Conservation (phyloP, 2,888 invertebrate genomes). For the Ceraclea dissimilis region DNA sequence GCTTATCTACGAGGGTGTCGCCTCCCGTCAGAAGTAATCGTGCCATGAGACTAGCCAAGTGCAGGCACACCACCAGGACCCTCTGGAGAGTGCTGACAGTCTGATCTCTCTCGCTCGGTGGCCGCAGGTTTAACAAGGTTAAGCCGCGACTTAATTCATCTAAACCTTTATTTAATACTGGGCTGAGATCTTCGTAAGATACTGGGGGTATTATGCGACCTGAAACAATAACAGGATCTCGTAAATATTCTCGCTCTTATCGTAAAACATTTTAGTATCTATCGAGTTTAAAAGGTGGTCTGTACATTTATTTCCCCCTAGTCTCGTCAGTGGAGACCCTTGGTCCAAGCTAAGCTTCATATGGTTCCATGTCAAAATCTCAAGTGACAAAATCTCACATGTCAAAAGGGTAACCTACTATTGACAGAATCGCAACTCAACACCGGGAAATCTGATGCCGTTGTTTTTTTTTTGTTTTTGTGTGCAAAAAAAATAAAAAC, state of each 20-base stretch:
- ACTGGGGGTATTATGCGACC: constrained; percentile 72
- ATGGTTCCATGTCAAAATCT: too few relatives aligned
- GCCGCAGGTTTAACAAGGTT: constrained; percentile 50
- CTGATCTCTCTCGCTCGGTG: constrained; percentile 62
- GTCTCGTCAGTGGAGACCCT: too few relatives aligned
- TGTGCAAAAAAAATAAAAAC: too few relatives aligned
- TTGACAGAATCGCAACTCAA: too few relatives aligned
- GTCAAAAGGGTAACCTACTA: too few relatives aligned
- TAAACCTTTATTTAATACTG: constrained; percentile 78
- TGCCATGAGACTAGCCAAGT: constrained; percentile 72
- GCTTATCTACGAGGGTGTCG: constrained; percentile 46
- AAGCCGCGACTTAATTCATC: constrained; percentile 62
- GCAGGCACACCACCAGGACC: constrained; percentile 78
- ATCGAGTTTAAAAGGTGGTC: too few relatives aligned
- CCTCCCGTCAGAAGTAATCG: constrained; percentile 51
- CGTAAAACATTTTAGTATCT: too few relatives aligned
- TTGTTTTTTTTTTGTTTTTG: too few relatives aligned
- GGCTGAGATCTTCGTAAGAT: constrained; percentile 72
- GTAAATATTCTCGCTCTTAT: not conserved
- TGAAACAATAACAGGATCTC: constrained; percentile 26
- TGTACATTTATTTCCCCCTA: too few relatives aligned
- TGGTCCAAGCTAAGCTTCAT: too few relatives aligned
- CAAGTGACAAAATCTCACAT: too few relatives aligned
- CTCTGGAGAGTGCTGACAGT: constrained; percentile 67
- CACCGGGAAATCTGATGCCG: too few relatives aligned